These are phyloP conservation scores for Nebria brevicollis DNA, from an alignment of 2,888 invertebrate genomes.

Conservation along the genomic window DNA sequence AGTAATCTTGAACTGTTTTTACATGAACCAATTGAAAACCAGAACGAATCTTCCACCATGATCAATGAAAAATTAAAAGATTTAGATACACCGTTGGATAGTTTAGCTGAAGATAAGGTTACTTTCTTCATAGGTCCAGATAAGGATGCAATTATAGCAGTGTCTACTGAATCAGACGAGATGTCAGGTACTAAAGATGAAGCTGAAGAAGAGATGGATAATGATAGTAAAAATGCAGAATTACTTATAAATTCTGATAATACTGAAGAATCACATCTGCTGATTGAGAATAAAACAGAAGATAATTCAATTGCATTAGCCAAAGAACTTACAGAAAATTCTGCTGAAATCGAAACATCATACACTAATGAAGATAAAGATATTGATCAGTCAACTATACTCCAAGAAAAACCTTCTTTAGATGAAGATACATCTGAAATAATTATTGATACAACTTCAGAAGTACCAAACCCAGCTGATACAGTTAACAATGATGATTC, in stretches of 20 bases:
- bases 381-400: no score
- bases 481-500: no score
- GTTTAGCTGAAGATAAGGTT: not conserved
- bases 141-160: not conserved
- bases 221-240: constrained; percentile 23
- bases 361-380: no score
- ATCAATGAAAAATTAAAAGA: not conserved
- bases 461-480: no score
- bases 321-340: no score
- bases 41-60: not conserved
- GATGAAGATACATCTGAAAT: no score
- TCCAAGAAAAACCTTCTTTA: no score
- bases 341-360: no score
- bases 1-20: not conserved
- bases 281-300: constrained; percentile 9
- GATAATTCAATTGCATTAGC: not conserved
- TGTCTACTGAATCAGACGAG: not conserved
- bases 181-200: not conserved
- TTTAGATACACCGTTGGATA: not conserved
- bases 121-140: constrained; percentile 5
- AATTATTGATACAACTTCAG: no score
- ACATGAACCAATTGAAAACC: not conserved
- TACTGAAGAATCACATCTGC: constrained; percentile 14
- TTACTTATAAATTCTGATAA: constrained; percentile 7
- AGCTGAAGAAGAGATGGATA: not conserved